These are phyloP conservation scores for Lycaon pictus DNA, from an alignment of 2,113 vertebrate species.

Conservation along the genomic window DNA sequence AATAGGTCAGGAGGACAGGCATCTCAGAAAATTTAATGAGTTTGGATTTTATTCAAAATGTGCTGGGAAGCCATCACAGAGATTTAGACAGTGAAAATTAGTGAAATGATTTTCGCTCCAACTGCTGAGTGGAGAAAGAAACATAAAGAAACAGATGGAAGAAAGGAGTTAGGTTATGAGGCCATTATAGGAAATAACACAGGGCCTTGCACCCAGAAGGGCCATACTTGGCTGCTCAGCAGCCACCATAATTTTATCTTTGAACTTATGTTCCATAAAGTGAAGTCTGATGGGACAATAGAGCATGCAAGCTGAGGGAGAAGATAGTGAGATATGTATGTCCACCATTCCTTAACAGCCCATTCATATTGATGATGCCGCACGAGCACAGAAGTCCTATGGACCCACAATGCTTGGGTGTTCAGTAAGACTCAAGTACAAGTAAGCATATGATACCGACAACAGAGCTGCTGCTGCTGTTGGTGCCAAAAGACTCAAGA, in stretches of 20 bases:
- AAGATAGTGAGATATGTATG: neutral
- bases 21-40: neutral
- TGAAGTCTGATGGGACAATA: neutral
- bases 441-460: accelerated
- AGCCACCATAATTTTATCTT: neutral
- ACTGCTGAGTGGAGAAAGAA: neutral
- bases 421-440: neutral
- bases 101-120: neutral
- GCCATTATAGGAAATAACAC: neutral
- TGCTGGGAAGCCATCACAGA: neutral
- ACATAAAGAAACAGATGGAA: neutral
- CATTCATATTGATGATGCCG: neutral
- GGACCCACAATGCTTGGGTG: no score
- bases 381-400: neutral
- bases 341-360: neutral
- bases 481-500: neutral
- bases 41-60: neutral
- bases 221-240: neutral
- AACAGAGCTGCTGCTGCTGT: neutral
- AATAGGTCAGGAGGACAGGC: neutral
- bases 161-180: neutral
- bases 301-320: neutral
- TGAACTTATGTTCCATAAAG: neutral
- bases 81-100: neutral
- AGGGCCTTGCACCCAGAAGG: neutral